Conservation (phyloP, 37 sponge, comb jelly and placozoan species). For the Aplysina aerophoba region DNA sequence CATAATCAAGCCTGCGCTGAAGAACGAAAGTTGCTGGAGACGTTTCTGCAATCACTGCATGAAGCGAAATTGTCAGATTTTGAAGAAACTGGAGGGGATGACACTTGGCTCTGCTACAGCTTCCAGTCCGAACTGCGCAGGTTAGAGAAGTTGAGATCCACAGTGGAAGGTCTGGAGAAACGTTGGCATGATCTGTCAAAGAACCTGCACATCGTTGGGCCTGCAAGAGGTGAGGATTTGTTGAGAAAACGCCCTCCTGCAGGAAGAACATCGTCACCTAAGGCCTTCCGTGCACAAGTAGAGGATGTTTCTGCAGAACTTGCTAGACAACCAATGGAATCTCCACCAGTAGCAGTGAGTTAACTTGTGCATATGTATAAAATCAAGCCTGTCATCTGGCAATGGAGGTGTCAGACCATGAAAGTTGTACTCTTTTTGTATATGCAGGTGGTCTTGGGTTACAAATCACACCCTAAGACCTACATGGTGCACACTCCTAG, state of each 20-base stretch:
- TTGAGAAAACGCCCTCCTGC: neutral
- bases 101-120: conserved; percentile 24
- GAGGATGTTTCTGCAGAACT: neutral
- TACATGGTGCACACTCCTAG: conserved; percentile 17
- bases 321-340: neutral
- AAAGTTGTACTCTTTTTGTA: neutral
- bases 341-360: conserved; percentile 34
- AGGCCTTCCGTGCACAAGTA: neutral
- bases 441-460: conserved; percentile 13
- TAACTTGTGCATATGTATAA: neutral
- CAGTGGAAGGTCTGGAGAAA: neutral
- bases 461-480: neutral
- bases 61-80: neutral
- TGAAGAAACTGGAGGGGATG: neutral
- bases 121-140: neutral
- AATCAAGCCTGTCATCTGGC: no score
- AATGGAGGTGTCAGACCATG: no score
- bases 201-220: neutral
- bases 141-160: neutral
- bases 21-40: neutral
- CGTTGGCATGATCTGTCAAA: neutral
- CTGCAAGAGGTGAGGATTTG: neutral
- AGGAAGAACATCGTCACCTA: neutral
- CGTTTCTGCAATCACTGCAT: neutral
- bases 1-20: neutral